phyloP scores from a whole-genome alignment of 92 coral and sea anemone species.

The Porites cylindrica region DNA sequence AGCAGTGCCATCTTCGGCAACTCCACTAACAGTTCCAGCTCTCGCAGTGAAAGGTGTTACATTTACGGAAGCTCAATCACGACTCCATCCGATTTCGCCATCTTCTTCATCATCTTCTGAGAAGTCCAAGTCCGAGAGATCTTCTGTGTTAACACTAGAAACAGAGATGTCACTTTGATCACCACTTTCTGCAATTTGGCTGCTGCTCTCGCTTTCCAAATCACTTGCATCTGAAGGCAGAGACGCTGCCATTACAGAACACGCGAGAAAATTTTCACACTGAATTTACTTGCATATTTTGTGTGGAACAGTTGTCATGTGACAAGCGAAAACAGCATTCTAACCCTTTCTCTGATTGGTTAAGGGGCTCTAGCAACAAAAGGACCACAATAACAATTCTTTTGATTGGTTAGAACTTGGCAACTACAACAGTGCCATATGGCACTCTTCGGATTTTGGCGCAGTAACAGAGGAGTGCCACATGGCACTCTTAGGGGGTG shows the following conservation, averaged over 20 bases:
- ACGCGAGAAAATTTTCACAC: slow-evolving; percentile 42
- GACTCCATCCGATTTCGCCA: slow-evolving; percentile 30
- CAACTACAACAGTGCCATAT: slow-evolving; percentile 43
- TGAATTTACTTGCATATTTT: slow-evolving; percentile 23
- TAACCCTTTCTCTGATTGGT: slow-evolving; percentile 9
- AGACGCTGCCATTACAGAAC: too few species aligned
- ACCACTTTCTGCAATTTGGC: background rate
- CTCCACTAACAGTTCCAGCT: slow-evolving; percentile 10
- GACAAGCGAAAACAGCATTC: background rate
- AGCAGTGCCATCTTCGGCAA: slow-evolving; percentile 45
- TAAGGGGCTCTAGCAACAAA: slow-evolving; percentile 9
- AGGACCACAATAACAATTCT: too few species aligned
- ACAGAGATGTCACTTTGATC: slow-evolving; percentile 13
- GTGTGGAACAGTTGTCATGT: background rate
- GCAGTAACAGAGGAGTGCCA: slow-evolving; percentile 31
- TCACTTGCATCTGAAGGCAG: too few species aligned
- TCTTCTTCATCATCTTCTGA: slow-evolving; percentile 34
- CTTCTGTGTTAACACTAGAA: slow-evolving; percentile 42
- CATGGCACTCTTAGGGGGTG: slow-evolving; percentile 39
- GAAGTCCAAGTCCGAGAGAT: slow-evolving; percentile 32
- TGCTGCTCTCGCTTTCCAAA: too few species aligned
- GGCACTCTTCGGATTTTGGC: slow-evolving; percentile 40
- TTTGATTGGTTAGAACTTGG: slow-evolving; percentile 30
- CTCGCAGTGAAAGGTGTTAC: background rate
- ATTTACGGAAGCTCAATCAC: slow-evolving; percentile 45